Conservation (phyloP, 1,140 invertebrate species). For the Drosophila carrolli region DNA sequence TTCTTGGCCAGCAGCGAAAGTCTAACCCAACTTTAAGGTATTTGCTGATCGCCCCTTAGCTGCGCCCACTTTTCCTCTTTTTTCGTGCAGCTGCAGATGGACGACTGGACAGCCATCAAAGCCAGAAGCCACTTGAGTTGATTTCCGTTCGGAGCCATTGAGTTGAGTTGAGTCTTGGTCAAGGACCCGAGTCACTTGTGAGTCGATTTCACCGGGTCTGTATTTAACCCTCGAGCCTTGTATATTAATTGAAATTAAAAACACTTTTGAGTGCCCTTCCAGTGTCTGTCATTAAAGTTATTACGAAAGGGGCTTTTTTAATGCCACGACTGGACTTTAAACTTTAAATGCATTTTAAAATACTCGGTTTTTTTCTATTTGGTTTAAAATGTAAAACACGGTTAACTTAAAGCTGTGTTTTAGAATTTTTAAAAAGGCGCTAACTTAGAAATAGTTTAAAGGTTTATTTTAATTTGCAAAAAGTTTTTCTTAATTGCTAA, state of each 20-base stretch:
- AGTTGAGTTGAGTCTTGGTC: slow-evolving; percentile 29
- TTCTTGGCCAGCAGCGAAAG: slow-evolving; percentile 32
- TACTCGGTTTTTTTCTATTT: slow-evolving; percentile 4
- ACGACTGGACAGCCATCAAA: slow-evolving; percentile 26
- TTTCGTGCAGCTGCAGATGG: slow-evolving; percentile 9
- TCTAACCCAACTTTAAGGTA: slow-evolving; percentile 43
- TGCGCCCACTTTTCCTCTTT: slow-evolving; percentile 3
- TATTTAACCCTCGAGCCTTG: slow-evolving; percentile 30
- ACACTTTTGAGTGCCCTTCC: slow-evolving; percentile 43
- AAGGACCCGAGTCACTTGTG: slow-evolving; percentile 30
- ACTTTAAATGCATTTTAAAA: neutral
- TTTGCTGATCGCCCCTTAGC: slow-evolving; percentile 18
- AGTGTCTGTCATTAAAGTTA: slow-evolving; percentile 41
- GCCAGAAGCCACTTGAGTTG: slow-evolving; percentile 42
- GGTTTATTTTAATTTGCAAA: too few species aligned
- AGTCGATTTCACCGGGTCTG: slow-evolving; percentile 30
- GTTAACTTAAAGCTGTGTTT: too few species aligned
- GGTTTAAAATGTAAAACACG: too few species aligned
- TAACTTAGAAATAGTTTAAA: too few species aligned
- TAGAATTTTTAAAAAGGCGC: too few species aligned
- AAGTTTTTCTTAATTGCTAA: too few species aligned
- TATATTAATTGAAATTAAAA: slow-evolving; percentile 57
- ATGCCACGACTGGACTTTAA: neutral
- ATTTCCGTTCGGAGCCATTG: slow-evolving; percentile 32
- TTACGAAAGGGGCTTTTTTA: slow-evolving; percentile 1